These are phyloP conservation scores for Lepidocyrtinus sp. DNA, from an alignment of 2,888 invertebrate species.

Conservation along the genomic window DNA sequence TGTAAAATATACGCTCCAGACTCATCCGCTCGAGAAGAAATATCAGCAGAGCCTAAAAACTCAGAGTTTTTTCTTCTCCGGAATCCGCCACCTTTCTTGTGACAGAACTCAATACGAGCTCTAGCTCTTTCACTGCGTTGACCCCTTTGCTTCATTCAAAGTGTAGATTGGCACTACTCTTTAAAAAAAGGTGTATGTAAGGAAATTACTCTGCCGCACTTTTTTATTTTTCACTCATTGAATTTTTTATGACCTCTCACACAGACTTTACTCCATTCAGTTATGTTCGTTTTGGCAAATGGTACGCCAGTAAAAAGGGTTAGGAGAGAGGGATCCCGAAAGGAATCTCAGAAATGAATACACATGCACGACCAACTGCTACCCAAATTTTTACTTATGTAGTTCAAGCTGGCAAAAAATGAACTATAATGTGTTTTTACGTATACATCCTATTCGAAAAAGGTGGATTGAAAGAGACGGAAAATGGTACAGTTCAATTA, in stretches of 20 bases:
- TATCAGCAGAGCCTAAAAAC: constrained; percentile 54
- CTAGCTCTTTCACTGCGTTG: constrained; percentile 67
- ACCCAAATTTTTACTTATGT: too few relatives aligned
- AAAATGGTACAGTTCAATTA: background rate
- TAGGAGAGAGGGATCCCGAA: too few relatives aligned
- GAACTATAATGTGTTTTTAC: too few relatives aligned
- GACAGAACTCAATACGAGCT: constrained; percentile 67
- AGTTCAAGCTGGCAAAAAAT: too few relatives aligned
- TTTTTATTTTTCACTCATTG: constrained; percentile 21
- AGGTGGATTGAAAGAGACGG: background rate
- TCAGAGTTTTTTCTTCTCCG: constrained; percentile 41
- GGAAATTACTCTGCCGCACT: constrained; percentile 18
- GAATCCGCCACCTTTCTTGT: constrained; percentile 50
- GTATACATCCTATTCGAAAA: background rate
- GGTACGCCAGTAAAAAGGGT: too few relatives aligned
- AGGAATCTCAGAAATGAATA: too few relatives aligned
- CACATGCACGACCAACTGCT: too few relatives aligned
- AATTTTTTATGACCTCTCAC: constrained; percentile 38
- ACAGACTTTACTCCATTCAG: background rate
- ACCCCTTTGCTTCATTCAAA: constrained; percentile 66
- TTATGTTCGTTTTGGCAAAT: too few relatives aligned
- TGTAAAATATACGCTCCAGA: constrained; percentile 43
- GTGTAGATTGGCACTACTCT: background rate
- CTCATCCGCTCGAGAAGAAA: constrained; percentile 43
- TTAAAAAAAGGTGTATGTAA: background rate